Evolutionary conservation across 2,888 invertebrate genomes (phyloP), one percentile per base, ranked within the genome.

Genomic region (Drymonia ruficornis): DNA sequence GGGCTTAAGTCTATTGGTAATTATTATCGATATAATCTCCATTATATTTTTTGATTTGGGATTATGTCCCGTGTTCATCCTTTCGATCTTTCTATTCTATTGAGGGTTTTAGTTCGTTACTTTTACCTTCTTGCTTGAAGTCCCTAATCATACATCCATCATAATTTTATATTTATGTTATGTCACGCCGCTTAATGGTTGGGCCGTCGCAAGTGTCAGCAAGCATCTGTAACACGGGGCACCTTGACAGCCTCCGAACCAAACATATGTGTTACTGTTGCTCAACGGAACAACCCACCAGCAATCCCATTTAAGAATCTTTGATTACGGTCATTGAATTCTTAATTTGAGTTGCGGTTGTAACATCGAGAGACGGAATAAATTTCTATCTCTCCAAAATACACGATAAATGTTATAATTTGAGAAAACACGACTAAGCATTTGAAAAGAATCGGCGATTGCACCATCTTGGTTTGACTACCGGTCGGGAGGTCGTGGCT

Each of bases 341-440:
- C 34, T 34, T 34, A 11, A 34, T 0, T 34, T 34, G 12, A 6
- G 11, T 13, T 38, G n/a, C n/a, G n/a, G 15, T 38, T 12, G 0
- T 2, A 6, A 38, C n/a, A 38, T n/a, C n/a, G 38, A 38, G 38
- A 38, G 38, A 38, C 31, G 4, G 11, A 12, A 38, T 38, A 4
- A 38, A 38, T 38, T 11, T 40, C 16, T 40, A 40, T 40, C 40
- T 40, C 40, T 40, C 40, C 40, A 40, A 40, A 40, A 40, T 40
- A 16, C 40, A 40, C 40, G 40, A 40, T 16, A 40, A n/a, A 15
- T 38, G 1, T n/a, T 3, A 2, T 36, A 6, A n/a, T 36, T n/a
- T 36, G 0, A 3, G 11, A 13, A n/a, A 36, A 6, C 13, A 13
- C 36, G 36, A 36, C 36, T 36, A 36, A 36, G 36, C n/a, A 0